Percentiles rank a stretch among this genome's conserved stretches.
phyloP scores from a whole-genome alignment of 2,113 vertebrate species.

The Caloenas nicobarica region DNA sequence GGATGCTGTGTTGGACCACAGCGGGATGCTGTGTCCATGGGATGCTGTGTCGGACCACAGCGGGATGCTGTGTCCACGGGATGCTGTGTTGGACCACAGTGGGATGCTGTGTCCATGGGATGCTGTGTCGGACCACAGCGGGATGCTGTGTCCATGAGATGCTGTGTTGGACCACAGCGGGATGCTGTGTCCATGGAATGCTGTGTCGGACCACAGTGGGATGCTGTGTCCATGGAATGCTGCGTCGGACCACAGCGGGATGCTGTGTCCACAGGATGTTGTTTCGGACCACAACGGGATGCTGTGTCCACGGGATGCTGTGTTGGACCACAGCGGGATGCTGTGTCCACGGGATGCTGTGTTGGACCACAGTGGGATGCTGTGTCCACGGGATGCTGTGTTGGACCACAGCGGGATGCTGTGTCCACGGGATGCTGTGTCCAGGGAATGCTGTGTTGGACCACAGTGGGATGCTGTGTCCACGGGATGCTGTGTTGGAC shows the following conservation, averaged over 20 bases:
- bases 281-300: fast-evolving
- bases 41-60: not conserved
- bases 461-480: too few relatives aligned
- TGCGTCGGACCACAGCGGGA: fast-evolving
- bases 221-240: too few relatives aligned
- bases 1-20: not conserved
- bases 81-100: not conserved
- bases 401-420: fast-evolving
- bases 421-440: too few relatives aligned
- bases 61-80: fast-evolving
- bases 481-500: not conserved
- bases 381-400: not conserved
- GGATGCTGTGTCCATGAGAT: not conserved
- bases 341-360: not conserved
- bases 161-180: fast-evolving
- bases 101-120: not conserved
- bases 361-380: fast-evolving
- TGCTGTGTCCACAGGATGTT: too few relatives aligned
- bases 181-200: not conserved
- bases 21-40: not conserved
- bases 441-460: not conserved
- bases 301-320: too few relatives aligned
- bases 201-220: fast-evolving
- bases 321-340: too few relatives aligned
- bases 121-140: fast-evolving